phyloP scores from a whole-genome alignment of 2,797 vertebrate species.

The Aulostomus chinensis region DNA sequence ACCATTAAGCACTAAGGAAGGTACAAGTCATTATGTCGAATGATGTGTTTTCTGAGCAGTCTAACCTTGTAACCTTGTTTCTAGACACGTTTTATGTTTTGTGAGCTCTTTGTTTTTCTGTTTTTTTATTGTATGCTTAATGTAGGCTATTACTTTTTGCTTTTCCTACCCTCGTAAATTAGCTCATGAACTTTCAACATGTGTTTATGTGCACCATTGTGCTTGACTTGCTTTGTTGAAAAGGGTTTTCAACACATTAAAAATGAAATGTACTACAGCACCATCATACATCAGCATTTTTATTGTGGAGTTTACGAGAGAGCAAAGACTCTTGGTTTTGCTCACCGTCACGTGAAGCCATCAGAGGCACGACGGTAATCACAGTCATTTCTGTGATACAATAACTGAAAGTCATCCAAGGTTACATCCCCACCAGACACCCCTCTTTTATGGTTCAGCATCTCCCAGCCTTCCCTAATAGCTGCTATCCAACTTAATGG shows the following conservation, averaged over 20 bases:
- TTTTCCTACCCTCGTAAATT: conserved; percentile 57
- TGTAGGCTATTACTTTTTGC: conserved; percentile 51
- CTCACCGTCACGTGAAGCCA: conserved; percentile 11
- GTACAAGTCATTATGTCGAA: conserved; percentile 51
- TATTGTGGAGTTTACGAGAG: conserved; percentile 38
- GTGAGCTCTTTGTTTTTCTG: conserved; percentile 59
- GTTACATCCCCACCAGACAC: conserved; percentile 43
- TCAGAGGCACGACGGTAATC: conserved; percentile 11
- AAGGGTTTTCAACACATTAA: conserved; percentile 73
- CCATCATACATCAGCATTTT: conserved; percentile 46
- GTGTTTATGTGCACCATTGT: conserved; percentile 73
- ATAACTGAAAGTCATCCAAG: conserved; percentile 51
- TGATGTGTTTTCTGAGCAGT: conserved; percentile 56
- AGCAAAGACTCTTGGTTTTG: conserved; percentile 7
- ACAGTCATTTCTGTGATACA: conserved; percentile 17
- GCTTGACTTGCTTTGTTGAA: conserved; percentile 76
- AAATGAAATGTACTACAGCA: conserved; percentile 67
- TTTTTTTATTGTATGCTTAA: conserved; percentile 54
- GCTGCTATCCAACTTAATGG: conserved; percentile 36
- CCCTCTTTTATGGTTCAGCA: conserved; percentile 27
- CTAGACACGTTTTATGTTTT: conserved; percentile 63
- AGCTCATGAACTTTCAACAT: conserved; percentile 64
- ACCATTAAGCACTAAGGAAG: conserved; percentile 47
- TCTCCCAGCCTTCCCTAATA: conserved; percentile 23
- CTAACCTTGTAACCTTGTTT: conserved; percentile 51